These are phyloP conservation scores for Spodoptera littoralis DNA, from an alignment of 2,888 invertebrate genomes.

Conservation along the genomic window DNA sequence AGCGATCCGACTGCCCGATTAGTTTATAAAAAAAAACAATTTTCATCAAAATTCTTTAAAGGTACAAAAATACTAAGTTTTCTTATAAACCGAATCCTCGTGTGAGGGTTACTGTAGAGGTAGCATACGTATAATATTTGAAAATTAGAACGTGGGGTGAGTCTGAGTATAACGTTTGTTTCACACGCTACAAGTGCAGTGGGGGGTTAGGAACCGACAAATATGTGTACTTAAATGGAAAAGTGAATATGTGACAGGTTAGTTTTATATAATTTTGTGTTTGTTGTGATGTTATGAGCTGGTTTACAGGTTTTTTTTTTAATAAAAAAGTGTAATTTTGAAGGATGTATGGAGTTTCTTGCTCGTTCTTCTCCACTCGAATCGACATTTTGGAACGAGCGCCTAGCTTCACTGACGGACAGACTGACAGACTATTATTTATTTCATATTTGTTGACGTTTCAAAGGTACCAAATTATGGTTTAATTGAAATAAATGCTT, in stretches of 20 bases:
- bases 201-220: slow-evolving; percentile 36
- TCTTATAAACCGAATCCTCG: slow-evolving; percentile 61
- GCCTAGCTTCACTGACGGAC: too few relatives aligned
- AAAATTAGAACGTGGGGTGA: slow-evolving; percentile 75
- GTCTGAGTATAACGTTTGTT: slow-evolving; percentile 53
- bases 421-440: too few relatives aligned
- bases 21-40: not conserved
- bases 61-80: slow-evolving; percentile 32
- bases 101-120: slow-evolving; percentile 69
- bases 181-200: slow-evolving; percentile 56
- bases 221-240: slow-evolving; percentile 26
- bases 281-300: slow-evolving; percentile 1
- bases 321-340: too few relatives aligned
- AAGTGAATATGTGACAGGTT: slow-evolving; percentile 37
- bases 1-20: too few relatives aligned
- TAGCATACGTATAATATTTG: slow-evolving; percentile 78
- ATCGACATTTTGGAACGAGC: too few relatives aligned
- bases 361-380: too few relatives aligned
- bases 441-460: too few relatives aligned
- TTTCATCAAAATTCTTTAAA: slow-evolving; percentile 28
- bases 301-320: too few relatives aligned
- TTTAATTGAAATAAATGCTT: too few relatives aligned
- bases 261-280: slow-evolving; percentile 9
- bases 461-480: too few relatives aligned
- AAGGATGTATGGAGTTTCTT: too few relatives aligned